A percentile compares a stretch with the other conserved stretches of the same genome.
These are phyloP conservation scores for Florisuga fusca DNA, from an alignment of 2,797 vertebrate species.

Conservation along the genomic window DNA sequence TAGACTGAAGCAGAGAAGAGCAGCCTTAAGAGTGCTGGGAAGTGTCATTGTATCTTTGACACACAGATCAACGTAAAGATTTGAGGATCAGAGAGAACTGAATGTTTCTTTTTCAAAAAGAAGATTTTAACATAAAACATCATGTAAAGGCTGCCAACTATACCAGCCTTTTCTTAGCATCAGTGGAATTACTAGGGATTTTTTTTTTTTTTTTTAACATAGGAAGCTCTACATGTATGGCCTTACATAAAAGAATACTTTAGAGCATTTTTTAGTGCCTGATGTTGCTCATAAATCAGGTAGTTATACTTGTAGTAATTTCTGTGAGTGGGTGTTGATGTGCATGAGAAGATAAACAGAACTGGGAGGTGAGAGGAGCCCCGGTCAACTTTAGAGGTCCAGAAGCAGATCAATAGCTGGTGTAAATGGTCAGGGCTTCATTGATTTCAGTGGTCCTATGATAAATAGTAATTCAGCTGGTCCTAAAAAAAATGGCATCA, in stretches of 20 bases:
- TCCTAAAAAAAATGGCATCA: background rate
- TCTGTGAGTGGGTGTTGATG: background rate
- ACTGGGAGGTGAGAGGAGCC: constrained; percentile 1
- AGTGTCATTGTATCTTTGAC: background rate
- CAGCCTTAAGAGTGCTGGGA: background rate
- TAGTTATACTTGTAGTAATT: background rate
- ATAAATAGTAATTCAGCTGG: constrained; percentile 26
- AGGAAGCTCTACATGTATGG: background rate
- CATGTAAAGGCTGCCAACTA: background rate
- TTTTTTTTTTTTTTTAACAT: background rate
- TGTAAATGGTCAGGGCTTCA: constrained; percentile 43
- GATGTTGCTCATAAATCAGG: background rate
- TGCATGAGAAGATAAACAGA: background rate
- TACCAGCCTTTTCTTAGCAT: background rate
- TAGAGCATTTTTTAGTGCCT: background rate
- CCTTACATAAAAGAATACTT: background rate
- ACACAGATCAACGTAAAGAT: background rate
- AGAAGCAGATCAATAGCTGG: background rate
- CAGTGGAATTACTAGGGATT: constrained; percentile 1
- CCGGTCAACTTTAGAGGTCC: background rate
- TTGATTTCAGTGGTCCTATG: background rate
- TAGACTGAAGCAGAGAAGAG: background rate
- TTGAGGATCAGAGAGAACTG: background rate
- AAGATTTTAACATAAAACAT: constrained; percentile 27
- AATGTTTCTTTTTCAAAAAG: constrained; percentile 4